phyloP scores from a whole-genome alignment of 2,797 vertebrate species.

The Cynodonichthys magdalenae region DNA sequence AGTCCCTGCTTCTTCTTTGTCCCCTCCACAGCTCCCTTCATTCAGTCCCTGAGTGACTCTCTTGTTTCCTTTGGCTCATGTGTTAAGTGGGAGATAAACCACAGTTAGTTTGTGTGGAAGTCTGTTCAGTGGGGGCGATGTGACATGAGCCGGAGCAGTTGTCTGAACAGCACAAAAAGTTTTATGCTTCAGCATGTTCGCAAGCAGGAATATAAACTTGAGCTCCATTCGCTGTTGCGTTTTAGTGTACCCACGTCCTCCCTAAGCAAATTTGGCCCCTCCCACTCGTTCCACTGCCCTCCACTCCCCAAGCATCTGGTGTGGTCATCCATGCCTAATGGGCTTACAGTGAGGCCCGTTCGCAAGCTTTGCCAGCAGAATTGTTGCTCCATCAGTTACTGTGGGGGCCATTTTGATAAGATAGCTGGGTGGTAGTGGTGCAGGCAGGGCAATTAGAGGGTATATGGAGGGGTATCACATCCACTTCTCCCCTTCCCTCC shows the following conservation, averaged over 20 bases:
- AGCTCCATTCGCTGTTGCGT: slow-evolving; percentile 61
- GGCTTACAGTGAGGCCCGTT: slow-evolving; percentile 43
- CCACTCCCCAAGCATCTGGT: slow-evolving; percentile 30
- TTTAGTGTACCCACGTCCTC: slow-evolving; percentile 60
- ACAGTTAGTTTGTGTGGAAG: slow-evolving; percentile 70
- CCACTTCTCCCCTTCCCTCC: slow-evolving; percentile 42
- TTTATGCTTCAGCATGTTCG: slow-evolving; percentile 34
- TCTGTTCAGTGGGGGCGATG: slow-evolving; percentile 68
- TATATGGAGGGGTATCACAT: slow-evolving; percentile 61
- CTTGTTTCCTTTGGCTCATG: slow-evolving; percentile 74
- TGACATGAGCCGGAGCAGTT: slow-evolving; percentile 63
- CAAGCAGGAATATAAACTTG: slow-evolving; percentile 26
- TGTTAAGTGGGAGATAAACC: slow-evolving; percentile 77
- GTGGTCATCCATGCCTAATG: slow-evolving; percentile 66
- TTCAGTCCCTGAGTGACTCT: slow-evolving; percentile 68
- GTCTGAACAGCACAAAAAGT: slow-evolving; percentile 51
- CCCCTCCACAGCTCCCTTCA: slow-evolving; percentile 27
- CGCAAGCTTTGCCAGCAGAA: slow-evolving; percentile 60
- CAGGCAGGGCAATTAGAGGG: slow-evolving; percentile 73
- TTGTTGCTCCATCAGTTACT: slow-evolving; percentile 52
- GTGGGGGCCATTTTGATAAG: slow-evolving; percentile 45
- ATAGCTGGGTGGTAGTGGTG: slow-evolving; percentile 44
- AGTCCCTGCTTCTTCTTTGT: slow-evolving; percentile 32
- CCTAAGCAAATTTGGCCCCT: slow-evolving; percentile 48
- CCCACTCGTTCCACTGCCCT: slow-evolving; percentile 28